phyloP scores from a whole-genome alignment of 2,113 vertebrate species.

The Rhineura floridana region DNA sequence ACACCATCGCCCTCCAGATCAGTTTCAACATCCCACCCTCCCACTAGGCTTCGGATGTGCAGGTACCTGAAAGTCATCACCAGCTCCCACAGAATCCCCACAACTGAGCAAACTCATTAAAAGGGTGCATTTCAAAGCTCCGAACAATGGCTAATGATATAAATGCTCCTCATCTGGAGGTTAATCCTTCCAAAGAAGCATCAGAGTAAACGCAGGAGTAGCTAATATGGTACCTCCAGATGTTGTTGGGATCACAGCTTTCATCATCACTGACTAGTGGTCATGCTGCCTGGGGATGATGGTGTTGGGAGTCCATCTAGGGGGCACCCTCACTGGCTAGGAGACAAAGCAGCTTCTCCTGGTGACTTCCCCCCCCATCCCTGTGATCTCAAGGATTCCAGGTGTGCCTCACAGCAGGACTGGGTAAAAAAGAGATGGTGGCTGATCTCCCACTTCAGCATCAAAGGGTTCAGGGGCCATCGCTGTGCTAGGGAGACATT shows the following conservation, averaged over 20 bases:
- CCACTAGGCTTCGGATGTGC: neutral
- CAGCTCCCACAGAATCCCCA: neutral
- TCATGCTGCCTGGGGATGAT: neutral
- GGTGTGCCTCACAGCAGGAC: neutral
- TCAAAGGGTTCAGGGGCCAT: neutral
- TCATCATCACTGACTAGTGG: neutral
- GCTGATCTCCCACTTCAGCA: neutral
- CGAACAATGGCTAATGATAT: no score
- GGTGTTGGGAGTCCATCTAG: no score
- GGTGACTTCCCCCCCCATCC: neutral
- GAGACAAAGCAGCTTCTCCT: neutral
- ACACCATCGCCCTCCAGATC: neutral
- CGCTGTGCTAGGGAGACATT: neutral
- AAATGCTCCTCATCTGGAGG: no score
- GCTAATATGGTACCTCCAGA: no score
- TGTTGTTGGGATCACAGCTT: neutral
- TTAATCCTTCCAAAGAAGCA: neutral
- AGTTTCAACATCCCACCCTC: no score
- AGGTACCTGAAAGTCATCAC: neutral
- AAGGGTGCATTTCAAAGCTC: neutral
- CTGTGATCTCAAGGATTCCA: no score
- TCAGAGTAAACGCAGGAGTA: no score
- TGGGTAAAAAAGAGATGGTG: neutral
- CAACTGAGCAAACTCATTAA: no score
- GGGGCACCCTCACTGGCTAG: neutral